Conservation (phyloP, 1,140 invertebrate species). For the Sycobia sp. region DNA sequence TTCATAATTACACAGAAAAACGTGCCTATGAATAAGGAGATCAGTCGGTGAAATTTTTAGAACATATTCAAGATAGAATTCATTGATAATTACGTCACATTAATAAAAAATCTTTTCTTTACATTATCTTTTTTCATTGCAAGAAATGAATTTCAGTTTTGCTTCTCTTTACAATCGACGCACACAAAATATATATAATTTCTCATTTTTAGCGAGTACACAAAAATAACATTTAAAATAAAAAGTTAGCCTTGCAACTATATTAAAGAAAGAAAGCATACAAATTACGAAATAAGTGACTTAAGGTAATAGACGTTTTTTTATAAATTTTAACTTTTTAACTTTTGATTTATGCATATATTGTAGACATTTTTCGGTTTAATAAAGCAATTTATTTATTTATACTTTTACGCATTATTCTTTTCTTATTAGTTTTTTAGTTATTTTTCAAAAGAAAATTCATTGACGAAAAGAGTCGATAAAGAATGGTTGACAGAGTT, state of each 20-base stretch:
- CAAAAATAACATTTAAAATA: conserved; percentile 17
- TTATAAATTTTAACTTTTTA: not conserved
- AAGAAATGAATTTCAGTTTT: conserved; percentile 12
- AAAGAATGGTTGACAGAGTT: no score
- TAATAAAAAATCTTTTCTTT: conserved; percentile 4
- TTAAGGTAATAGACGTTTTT: not conserved
- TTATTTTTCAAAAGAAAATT: no score
- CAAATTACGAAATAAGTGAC: not conserved
- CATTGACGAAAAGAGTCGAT: no score
- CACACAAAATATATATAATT: conserved; percentile 8
- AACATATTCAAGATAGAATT: not conserved
- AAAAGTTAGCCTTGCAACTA: conserved; percentile 2
- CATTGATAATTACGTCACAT: conserved; percentile 6
- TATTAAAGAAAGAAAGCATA: not conserved
- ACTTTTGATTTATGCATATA: conserved; percentile 18
- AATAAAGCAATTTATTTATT: no score
- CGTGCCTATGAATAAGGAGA: conserved; percentile 1
- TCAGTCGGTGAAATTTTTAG: conserved; percentile 8
- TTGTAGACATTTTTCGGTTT: no score
- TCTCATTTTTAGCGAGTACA: not conserved
- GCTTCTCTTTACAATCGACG: conserved; percentile 13
- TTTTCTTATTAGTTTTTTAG: no score
- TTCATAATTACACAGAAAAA: conserved; percentile 16
- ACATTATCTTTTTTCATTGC: conserved; percentile 9
- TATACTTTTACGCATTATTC: no score